These are phyloP conservation scores for Scartelaos histophorus DNA, from an alignment of 2,113 vertebrate genomes.

Conservation along the genomic window DNA sequence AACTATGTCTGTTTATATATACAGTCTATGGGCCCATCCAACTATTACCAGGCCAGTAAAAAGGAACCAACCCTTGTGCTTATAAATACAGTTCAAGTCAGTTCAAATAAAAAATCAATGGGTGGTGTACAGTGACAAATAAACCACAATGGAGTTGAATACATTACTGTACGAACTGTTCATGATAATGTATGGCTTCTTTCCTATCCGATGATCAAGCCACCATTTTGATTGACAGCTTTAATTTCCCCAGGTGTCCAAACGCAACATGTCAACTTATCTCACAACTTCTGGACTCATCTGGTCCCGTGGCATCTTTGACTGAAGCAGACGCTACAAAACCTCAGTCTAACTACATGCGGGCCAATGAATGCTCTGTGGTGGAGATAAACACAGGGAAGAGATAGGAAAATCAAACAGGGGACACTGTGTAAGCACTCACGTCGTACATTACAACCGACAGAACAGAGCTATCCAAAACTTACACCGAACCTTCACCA, in stretches of 20 bases:
- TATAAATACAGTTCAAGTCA: no score
- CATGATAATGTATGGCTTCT: neutral
- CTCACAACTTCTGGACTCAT: neutral
- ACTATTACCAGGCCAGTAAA: no score
- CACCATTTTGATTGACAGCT: constrained; percentile 1
- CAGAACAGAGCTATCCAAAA: constrained; percentile 21
- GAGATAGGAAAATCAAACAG: constrained; percentile 21
- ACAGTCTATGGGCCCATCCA: no score
- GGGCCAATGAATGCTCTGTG: constrained; percentile 28
- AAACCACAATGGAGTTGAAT: no score
- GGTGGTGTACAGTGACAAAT: no score
- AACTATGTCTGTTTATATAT: no score
- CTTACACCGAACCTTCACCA: constrained; percentile 38
- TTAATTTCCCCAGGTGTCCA: neutral
- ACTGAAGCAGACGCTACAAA: neutral
- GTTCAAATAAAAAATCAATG: no score
- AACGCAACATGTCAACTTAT: neutral
- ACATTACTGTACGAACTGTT: no score
- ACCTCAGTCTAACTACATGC: constrained; percentile 25
- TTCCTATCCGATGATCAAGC: neutral
- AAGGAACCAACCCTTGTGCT: no score
- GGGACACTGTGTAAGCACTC: neutral
- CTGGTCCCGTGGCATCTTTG: neutral
- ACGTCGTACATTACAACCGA: constrained; percentile 30
- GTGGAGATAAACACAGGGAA: constrained; percentile 21